Evolutionary conservation across 2,888 invertebrate genomes (phyloP).

Genomic region (Merodon equestris): DNA sequence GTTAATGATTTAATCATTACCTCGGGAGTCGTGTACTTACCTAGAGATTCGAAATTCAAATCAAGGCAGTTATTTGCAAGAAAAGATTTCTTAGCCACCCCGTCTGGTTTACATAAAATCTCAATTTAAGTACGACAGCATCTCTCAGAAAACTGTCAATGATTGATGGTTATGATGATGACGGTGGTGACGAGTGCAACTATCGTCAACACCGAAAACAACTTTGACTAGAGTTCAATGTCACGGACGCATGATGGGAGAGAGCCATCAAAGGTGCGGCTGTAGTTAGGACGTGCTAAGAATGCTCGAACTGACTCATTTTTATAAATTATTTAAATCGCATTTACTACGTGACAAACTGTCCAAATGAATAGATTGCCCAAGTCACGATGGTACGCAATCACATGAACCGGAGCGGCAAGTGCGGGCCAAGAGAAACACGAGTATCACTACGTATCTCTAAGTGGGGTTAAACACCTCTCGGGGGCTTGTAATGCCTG

Average conservation of each 20-base stretch:
- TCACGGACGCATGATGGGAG: conserved; percentile 23
- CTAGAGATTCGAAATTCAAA: neutral
- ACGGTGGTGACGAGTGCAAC: conserved; percentile 35
- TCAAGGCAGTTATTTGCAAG: neutral
- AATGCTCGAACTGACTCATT: conserved; percentile 44
- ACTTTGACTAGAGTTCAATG: conserved; percentile 49
- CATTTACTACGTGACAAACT: conserved; percentile 61
- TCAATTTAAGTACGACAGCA: conserved; percentile 38
- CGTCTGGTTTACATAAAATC: conserved; percentile 46
- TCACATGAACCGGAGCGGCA: neutral
- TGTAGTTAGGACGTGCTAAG: conserved; percentile 44
- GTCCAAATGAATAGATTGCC: conserved; percentile 57
- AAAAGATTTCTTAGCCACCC: neutral
- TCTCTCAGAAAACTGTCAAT: conserved; percentile 24
- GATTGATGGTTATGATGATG: conserved; percentile 32
- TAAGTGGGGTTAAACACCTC: conserved; percentile 54
- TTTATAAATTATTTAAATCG: conserved; percentile 67
- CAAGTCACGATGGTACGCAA: conserved; percentile 13
- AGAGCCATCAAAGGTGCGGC: neutral
- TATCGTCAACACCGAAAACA: conserved; percentile 24
- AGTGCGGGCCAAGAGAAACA: no score
- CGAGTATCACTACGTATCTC: conserved; percentile 35
- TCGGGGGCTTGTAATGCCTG: conserved; percentile 24
- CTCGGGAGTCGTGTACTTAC: neutral
- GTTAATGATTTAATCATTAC: conserved; percentile 55